These are phyloP conservation scores for Cyclina sinensis DNA, from an alignment of 1,140 invertebrate species.

Conservation along the genomic window DNA sequence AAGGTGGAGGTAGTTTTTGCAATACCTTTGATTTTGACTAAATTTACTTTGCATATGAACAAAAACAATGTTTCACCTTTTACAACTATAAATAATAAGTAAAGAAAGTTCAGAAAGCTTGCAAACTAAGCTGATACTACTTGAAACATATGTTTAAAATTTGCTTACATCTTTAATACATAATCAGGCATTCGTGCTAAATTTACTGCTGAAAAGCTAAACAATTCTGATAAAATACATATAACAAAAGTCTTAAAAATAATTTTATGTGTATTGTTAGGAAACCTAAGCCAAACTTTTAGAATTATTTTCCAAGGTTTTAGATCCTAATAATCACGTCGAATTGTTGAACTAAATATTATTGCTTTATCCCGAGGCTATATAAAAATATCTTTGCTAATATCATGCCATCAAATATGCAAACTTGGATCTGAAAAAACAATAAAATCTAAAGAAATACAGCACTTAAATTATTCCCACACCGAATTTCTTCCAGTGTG, in stretches of 20 bases:
- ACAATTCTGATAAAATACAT: slow-evolving; percentile 1
- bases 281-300: slow-evolving; percentile 2
- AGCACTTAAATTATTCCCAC: slow-evolving; percentile 46
- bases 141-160: too few species aligned
- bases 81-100: too few species aligned
- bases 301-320: neutral
- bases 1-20: too few species aligned
- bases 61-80: too few species aligned
- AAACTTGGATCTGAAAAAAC: slow-evolving; percentile 23
- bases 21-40: too few species aligned
- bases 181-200: neutral
- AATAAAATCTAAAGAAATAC: slow-evolving; percentile 53
- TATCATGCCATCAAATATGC: slow-evolving; percentile 34
- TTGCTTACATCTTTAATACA: neutral
- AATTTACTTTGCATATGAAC: too few species aligned
- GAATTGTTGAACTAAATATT: slow-evolving; percentile 27
- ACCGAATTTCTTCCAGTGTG: slow-evolving; percentile 22
- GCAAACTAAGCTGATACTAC: too few species aligned
- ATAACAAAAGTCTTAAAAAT: slow-evolving; percentile 26
- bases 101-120: too few species aligned
- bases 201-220: neutral
- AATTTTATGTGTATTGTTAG: slow-evolving; percentile 25
- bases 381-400: slow-evolving; percentile 28
- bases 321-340: slow-evolving; percentile 2
- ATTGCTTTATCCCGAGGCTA: neutral